These are phyloP conservation scores for Palythoa grandis DNA, from an alignment of 92 coral and sea anemone genomes.

Conservation along the genomic window DNA sequence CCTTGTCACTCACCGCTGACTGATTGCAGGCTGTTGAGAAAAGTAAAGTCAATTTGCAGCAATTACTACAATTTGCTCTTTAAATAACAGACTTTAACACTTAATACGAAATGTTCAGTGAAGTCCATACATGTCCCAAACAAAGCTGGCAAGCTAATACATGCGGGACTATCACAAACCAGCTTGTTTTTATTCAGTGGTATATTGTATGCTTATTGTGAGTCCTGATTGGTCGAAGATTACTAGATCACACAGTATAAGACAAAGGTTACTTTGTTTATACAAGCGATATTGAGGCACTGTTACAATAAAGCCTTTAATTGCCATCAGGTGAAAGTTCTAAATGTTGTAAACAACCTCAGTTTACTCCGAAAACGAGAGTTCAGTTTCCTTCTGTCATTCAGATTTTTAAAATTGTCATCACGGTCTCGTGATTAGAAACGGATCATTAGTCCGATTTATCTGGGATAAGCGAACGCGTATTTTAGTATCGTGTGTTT, in stretches of 20 bases:
- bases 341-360: constrained; percentile 10
- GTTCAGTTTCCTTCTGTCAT: background rate
- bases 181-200: constrained; percentile 6
- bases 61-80: background rate
- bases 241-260: background rate
- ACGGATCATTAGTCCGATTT: too few species aligned
- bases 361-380: background rate
- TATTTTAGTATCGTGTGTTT: background rate
- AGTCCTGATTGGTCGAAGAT: constrained; percentile 26
- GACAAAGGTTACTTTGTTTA: constrained; percentile 38
- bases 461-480: background rate
- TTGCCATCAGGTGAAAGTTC: background rate
- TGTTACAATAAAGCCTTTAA: background rate
- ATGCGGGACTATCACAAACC: background rate
- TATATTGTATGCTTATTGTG: background rate
- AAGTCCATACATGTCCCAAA: background rate
- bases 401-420: background rate
- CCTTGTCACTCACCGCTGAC: constrained; percentile 42
- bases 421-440: background rate
- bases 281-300: constrained; percentile 22
- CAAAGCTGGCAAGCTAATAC: background rate
- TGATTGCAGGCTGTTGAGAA: constrained; percentile 49
- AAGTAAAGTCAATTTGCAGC: constrained; percentile 8
- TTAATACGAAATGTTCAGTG: background rate
- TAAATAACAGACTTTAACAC: constrained; percentile 5